Percentiles rank a stretch among this genome's conserved stretches.
Evolutionary conservation across 2,888 invertebrate species (phyloP).

Genomic region (Drosophila mulleri): DNA sequence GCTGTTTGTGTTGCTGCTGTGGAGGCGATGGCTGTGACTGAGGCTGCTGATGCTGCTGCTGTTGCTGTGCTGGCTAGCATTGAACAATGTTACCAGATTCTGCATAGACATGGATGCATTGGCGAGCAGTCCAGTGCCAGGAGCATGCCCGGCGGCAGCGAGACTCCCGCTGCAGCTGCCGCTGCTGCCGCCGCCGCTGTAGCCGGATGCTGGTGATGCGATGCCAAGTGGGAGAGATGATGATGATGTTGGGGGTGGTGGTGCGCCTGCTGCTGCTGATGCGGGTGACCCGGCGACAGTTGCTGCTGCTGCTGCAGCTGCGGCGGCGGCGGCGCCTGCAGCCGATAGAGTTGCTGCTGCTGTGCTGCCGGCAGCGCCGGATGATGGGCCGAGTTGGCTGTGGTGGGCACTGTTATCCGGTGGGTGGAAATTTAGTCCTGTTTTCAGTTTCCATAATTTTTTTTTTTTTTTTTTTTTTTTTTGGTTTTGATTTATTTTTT

Average conservation of each 20-base stretch:
- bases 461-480: conserved; percentile 65
- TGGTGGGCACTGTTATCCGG: conserved; percentile 85
- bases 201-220: conserved; percentile 58
- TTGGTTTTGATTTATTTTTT: no score
- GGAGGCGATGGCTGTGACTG: conserved; percentile 58
- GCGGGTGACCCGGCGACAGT: conserved; percentile 73
- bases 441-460: conserved; percentile 81
- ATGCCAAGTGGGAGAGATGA: conserved; percentile 71
- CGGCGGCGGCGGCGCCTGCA: conserved; percentile 74
- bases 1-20: conserved; percentile 40
- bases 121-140: conserved; percentile 85
- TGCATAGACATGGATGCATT: conserved; percentile 92
- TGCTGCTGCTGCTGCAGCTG: conserved; percentile 13
- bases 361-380: conserved; percentile 55
- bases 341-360: conserved; percentile 81
- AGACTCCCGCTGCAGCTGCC: conserved; percentile 51
- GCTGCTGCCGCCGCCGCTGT: conserved; percentile 44
- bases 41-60: conserved; percentile 55
- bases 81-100: conserved; percentile 91
- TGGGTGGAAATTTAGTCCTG: conserved; percentile 86
- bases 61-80: conserved; percentile 57
- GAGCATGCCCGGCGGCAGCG: conserved; percentile 80
- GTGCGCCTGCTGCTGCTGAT: conserved; percentile 53
- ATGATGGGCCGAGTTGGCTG: conserved; percentile 72
- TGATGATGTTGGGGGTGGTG: conserved; percentile 58